phyloP scores from a whole-genome alignment of 2,797 vertebrate species.

The Rhinella marina region DNA sequence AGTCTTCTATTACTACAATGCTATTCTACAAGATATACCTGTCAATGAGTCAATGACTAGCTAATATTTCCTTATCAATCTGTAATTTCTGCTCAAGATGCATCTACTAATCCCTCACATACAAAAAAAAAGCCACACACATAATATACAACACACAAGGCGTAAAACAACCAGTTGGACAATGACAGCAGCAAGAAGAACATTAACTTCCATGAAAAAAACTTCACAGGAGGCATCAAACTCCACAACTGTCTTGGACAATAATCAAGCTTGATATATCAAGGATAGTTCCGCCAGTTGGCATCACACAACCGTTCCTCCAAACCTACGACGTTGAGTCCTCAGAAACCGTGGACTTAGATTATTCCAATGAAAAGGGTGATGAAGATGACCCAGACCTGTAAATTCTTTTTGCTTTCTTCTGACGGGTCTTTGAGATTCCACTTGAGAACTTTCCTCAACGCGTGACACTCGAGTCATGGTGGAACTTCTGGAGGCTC shows the following conservation, averaged over 20 bases:
- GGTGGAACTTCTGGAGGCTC: slow-evolving; percentile 27
- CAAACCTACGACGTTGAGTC: not conserved
- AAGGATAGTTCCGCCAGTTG: not conserved
- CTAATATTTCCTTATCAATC: too few species aligned
- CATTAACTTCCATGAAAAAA: too few species aligned
- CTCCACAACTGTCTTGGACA: not conserved
- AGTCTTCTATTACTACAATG: too few species aligned
- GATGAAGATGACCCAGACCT: slow-evolving; percentile 31
- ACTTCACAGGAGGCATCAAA: not conserved
- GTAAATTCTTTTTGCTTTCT: slow-evolving; percentile 13
- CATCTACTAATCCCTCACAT: not conserved
- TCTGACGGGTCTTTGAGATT: not conserved
- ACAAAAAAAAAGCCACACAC: not conserved
- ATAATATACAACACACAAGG: not conserved
- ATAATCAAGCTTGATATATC: not conserved
- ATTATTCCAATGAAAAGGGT: not conserved
- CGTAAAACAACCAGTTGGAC: not conserved
- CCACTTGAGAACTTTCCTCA: slow-evolving; percentile 8
- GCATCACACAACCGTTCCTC: not conserved
- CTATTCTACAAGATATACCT: too few species aligned
- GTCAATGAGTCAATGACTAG: too few species aligned
- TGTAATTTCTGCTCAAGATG: not conserved
- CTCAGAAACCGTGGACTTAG: not conserved
- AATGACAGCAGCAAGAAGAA: not conserved
- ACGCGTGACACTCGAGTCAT: slow-evolving; percentile 50